A percentile compares a stretch with the other conserved stretches of the same genome.
Conservation (phyloP, 2,888 invertebrate genomes). For the Agrochola lychnidis region DNA sequence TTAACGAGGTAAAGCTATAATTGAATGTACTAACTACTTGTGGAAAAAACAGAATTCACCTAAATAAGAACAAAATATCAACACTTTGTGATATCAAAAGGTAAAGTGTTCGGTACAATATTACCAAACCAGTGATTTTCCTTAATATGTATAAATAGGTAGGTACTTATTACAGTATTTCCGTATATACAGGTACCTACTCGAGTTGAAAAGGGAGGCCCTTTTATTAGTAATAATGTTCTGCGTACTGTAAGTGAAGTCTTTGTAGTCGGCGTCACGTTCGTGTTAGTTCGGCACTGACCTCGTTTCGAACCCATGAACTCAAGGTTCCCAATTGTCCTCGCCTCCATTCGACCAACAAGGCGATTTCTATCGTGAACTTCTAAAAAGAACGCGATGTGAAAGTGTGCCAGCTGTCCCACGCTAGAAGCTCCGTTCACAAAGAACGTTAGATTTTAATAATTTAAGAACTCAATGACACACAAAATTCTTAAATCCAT, state of each 20-base stretch:
- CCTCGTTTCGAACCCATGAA: constrained; percentile 56
- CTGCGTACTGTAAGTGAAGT: constrained; percentile 7
- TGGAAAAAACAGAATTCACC: background rate
- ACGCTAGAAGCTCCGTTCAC: constrained; percentile 26
- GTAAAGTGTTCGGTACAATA: background rate
- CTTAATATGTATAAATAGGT: background rate
- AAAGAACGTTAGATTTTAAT: constrained; percentile 28
- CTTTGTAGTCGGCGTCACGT: constrained; percentile 44
- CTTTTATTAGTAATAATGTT: constrained; percentile 18
- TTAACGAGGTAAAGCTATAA: background rate
- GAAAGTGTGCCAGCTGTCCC: constrained; percentile 50
- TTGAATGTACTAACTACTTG: background rate
- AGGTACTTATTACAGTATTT: background rate
- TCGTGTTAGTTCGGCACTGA: constrained; percentile 39
- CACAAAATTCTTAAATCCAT: constrained; percentile 33
- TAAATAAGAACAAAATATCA: background rate
- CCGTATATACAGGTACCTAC: background rate
- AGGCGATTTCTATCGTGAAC: constrained; percentile 52
- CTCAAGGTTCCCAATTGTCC: constrained; percentile 56
- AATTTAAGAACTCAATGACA: constrained; percentile 35
- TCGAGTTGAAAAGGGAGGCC: constrained; percentile 5
- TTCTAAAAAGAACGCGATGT: constrained; percentile 44
- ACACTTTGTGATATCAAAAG: background rate
- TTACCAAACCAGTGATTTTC: constrained; percentile 7
- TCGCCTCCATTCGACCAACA: constrained; percentile 42